Conservation (phyloP, 2,797 vertebrate species). For the Malurus leucopterus region DNA sequence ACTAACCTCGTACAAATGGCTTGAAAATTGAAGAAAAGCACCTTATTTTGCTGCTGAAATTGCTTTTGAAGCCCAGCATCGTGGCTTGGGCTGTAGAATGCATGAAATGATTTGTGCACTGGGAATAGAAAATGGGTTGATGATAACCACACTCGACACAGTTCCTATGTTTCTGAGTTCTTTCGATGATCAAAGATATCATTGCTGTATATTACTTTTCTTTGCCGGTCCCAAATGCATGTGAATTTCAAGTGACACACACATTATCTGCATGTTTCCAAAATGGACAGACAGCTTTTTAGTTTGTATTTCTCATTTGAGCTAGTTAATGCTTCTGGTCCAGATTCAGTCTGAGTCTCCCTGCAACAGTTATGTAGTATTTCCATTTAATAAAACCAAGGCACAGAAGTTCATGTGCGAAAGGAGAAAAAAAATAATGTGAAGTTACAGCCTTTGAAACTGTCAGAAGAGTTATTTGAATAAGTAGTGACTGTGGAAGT, state of each 20-base stretch:
- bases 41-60: constrained; percentile 99
- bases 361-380: not conserved
- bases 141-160: constrained; percentile 91
- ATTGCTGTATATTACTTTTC: constrained; percentile 86
- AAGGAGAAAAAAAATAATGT: not conserved
- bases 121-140: constrained; percentile 92
- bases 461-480: not conserved
- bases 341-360: not conserved
- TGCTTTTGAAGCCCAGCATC: constrained; percentile 97
- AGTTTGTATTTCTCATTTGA: constrained; percentile 52
- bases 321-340: constrained; percentile 53
- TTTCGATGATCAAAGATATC: constrained; percentile 93
- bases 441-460: not conserved
- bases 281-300: constrained; percentile 59
- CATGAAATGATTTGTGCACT: constrained; percentile 89
- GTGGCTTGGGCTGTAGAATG: constrained; percentile 87
- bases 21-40: constrained; percentile 99
- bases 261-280: constrained; percentile 75
- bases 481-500: not conserved
- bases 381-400: constrained; percentile 43
- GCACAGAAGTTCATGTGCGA: not conserved
- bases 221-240: constrained; percentile 79
- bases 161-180: constrained; percentile 83
- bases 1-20: constrained; percentile 98
- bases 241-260: constrained; percentile 85